These are phyloP conservation scores for Anodontia alba DNA, from an alignment of 2,888 invertebrate genomes.

Conservation along the genomic window DNA sequence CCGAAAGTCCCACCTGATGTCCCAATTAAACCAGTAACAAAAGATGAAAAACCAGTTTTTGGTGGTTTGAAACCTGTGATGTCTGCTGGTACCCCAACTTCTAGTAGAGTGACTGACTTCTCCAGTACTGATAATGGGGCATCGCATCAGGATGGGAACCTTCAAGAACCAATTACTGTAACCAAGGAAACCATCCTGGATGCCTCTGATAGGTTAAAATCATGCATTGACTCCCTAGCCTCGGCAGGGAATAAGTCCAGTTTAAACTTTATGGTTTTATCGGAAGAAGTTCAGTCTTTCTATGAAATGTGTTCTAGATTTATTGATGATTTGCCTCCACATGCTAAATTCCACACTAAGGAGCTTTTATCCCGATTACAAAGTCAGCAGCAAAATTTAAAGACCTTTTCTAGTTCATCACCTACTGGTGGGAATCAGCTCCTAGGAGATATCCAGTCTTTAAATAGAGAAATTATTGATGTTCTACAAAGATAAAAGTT, in stretches of 20 bases:
- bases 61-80: slow-evolving; percentile 60
- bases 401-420: slow-evolving; percentile 76
- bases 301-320: slow-evolving; percentile 93
- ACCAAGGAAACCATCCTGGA: slow-evolving; percentile 74
- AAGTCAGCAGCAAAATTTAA: slow-evolving; percentile 75
- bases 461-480: slow-evolving; percentile 86
- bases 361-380: slow-evolving; percentile 84
- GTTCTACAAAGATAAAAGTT: slow-evolving; percentile 87
- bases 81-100: slow-evolving; percentile 50
- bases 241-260: slow-evolving; percentile 80
- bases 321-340: slow-evolving; percentile 93
- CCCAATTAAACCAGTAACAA: slow-evolving; percentile 63
- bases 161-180: slow-evolving; percentile 60
- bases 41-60: slow-evolving; percentile 73
- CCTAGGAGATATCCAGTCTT: slow-evolving; percentile 75
- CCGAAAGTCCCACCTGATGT: slow-evolving; percentile 62
- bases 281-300: slow-evolving; percentile 91
- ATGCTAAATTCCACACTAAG: slow-evolving; percentile 94
- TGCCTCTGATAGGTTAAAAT: slow-evolving; percentile 72
- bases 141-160: slow-evolving; percentile 39
- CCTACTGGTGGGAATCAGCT: slow-evolving; percentile 73
- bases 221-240: slow-evolving; percentile 77
- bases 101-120: slow-evolving; percentile 34
- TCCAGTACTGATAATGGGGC: slow-evolving; percentile 51
- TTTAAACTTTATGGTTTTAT: slow-evolving; percentile 91